Conservation (phyloP, 2,888 invertebrate genomes). For the Heterodera filipjevi region DNA sequence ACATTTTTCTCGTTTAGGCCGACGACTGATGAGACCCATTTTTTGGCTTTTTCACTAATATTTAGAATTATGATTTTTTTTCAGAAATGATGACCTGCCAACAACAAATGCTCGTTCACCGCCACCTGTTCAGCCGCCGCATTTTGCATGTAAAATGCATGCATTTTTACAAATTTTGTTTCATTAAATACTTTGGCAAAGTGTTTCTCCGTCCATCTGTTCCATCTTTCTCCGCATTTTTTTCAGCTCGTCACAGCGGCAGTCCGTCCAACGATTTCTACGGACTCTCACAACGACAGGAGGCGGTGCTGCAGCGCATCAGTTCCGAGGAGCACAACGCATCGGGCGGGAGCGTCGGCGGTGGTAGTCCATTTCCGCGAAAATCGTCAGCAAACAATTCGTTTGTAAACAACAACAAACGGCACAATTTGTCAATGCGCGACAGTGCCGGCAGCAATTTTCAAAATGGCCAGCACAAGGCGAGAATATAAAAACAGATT, state of each 20-base stretch:
- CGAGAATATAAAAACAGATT: not conserved
- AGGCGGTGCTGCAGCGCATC: constrained; percentile 14
- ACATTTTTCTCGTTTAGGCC: too few species aligned
- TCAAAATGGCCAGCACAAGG: constrained; percentile 31
- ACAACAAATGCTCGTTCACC: constrained; percentile 15
- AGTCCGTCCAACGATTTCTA: constrained; percentile 23
- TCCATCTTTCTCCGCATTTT: not conserved
- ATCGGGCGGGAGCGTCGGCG: not conserved
- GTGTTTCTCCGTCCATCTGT: not conserved
- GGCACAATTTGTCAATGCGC: constrained; percentile 1
- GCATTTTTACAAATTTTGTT: too few species aligned
- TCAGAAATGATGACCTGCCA: constrained; percentile 15
- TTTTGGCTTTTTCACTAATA: not conserved
- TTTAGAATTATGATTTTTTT: too few species aligned
- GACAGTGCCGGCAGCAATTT: not conserved
- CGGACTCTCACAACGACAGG: constrained; percentile 14
- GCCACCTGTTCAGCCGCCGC: not conserved
- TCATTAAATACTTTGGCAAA: not conserved
- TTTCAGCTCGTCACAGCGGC: constrained; percentile 12
- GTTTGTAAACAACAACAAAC: not conserved
- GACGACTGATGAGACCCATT: too few species aligned
- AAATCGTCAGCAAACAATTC: constrained; percentile 15
- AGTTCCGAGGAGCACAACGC: constrained; percentile 9
- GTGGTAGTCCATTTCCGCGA: not conserved
- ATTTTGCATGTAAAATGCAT: constrained; percentile 13